Evolutionary conservation across 2,888 invertebrate species (phyloP), one percentile per base, ranked within the genome.

Genomic region (Epinotia nisella): DNA sequence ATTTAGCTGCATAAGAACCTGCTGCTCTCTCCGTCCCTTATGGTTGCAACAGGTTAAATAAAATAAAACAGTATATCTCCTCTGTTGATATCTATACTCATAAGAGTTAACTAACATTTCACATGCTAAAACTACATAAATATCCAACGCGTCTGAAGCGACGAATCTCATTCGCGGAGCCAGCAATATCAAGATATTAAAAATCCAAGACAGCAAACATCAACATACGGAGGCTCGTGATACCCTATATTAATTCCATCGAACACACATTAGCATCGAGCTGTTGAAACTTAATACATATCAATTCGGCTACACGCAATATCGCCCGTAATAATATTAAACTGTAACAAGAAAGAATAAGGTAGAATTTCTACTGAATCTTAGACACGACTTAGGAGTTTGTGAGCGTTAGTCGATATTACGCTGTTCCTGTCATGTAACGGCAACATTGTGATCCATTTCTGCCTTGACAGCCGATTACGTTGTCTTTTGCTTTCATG

Each of bases 401-500:
- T 72, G 9, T 15, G 51, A 24, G 11, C 11, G 45, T 3, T 35
- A 45, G 10, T 35, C 21, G 67, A 51, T 61, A 68, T 67, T 61
- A 56, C 67, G 56, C 35, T 68, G 62, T 72, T 62, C 61, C 56
- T 61, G 64, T 69, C 73, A 64, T 69, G 73, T 69, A 62, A 56
- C 58, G 19, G 58, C 53, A 69, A 62, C 68, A 59, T 45, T 45
- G 73, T 73, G 73, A 73, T 73, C 68, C 73, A 73, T 73, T 73
- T 73, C 73, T 69, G 73, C 19, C 73, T 62, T 72, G 73, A 73
- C 73, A 73, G 62, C 51, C 62, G 73, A 73, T 68, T 73, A 73
- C 58, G 51, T 45, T 64, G 59, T 73, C 73, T 73, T 64, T 69
- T 69, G 58, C 64, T 69, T 62, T 69, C 45, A 69, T 69, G 73